Evolutionary conservation across 92 coral and sea anemone genomes (phyloP).

Genomic region (Siderastrea siderea): DNA sequence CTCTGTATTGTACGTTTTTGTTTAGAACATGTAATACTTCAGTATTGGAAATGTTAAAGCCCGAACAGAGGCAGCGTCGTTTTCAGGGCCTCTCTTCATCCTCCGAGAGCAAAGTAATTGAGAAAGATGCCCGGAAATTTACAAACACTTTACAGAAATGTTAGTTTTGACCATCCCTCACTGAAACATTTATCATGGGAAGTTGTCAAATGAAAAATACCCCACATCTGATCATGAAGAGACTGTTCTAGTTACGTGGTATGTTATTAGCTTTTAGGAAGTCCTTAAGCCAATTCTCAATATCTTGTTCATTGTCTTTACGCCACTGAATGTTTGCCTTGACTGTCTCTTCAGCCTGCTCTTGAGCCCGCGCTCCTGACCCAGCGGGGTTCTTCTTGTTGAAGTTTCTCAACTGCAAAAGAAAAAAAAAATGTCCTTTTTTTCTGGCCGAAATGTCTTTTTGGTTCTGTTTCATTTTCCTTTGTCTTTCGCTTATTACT

Average conservation of each 20-base stretch:
- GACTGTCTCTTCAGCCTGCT: conserved; percentile 78
- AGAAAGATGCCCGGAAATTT: no score
- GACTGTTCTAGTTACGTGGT: not conserved
- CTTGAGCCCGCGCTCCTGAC: conserved; percentile 83
- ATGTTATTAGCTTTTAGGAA: conserved; percentile 46
- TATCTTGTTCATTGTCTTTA: conserved; percentile 73
- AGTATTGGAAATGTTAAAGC: no score
- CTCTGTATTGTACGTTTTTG: no score
- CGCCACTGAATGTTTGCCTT: conserved; percentile 88
- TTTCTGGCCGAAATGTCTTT: no score
- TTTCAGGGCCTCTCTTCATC: no score
- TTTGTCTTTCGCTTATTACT: no score
- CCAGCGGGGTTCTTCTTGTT: conserved; percentile 45
- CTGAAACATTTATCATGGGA: no score
- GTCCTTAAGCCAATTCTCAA: conserved; percentile 76
- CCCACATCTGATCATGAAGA: not conserved
- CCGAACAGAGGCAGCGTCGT: no score
- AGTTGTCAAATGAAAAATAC: not conserved
- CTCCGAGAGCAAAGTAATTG: no score
- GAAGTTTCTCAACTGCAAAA: conserved; percentile 55
- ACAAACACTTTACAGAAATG: not conserved
- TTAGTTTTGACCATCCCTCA: no score
- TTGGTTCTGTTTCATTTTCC: no score
- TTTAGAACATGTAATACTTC: no score
- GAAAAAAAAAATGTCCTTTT: not conserved